These are phyloP conservation scores for Drosophila neutralis DNA, from an alignment of 2,888 invertebrate genomes.

Conservation along the genomic window DNA sequence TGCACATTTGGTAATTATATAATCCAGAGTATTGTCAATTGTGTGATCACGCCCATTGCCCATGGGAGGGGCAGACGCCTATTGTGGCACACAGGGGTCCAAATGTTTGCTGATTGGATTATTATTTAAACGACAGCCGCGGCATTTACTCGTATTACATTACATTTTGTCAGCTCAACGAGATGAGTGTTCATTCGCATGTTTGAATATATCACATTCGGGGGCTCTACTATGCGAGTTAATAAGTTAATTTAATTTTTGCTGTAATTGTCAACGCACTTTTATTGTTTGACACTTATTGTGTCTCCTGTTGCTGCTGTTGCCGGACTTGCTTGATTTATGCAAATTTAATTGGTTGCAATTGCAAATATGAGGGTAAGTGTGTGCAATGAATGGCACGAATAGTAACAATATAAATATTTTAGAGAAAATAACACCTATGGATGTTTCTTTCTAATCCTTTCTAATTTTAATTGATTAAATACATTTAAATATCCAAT, in stretches of 20 bases:
- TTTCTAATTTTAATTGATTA: neutral
- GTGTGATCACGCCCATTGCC: conserved; percentile 43
- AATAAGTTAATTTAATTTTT: conserved; percentile 81
- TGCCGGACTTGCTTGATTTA: conserved; percentile 56
- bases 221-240: conserved; percentile 44
- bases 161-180: conserved; percentile 66
- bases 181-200: conserved; percentile 47
- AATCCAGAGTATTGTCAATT: conserved; percentile 62
- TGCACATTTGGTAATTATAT: conserved; percentile 67
- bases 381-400: neutral
- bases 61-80: neutral
- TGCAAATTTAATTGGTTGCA: conserved; percentile 76
- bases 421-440: neutral
- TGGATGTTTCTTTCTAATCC: no score
- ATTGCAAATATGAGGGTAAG: conserved; percentile 35
- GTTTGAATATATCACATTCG: conserved; percentile 42
- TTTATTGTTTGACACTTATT: conserved; percentile 74
- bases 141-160: conserved; percentile 72
- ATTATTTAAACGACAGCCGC: conserved; percentile 70
- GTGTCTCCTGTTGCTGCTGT: conserved; percentile 26
- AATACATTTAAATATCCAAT: neutral
- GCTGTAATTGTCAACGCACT: conserved; percentile 79
- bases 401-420: neutral
- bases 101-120: conserved; percentile 79
- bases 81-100: conserved; percentile 33